These are phyloP conservation scores for Ailurus styani DNA, from an alignment of 2,113 vertebrate genomes.

Conservation along the genomic window DNA sequence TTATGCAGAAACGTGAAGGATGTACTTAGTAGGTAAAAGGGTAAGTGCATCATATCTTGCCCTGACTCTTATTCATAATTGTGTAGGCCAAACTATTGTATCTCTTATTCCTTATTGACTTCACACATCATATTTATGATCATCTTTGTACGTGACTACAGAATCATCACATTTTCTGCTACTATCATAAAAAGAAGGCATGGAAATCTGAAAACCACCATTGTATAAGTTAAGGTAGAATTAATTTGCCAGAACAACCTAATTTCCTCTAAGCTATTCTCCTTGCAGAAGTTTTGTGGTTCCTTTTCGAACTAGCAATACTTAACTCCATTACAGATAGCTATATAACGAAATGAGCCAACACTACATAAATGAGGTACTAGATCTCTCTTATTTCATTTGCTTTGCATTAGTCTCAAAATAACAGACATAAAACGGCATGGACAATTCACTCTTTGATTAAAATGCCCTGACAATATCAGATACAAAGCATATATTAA, in stretches of 20 bases:
- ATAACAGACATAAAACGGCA: neutral
- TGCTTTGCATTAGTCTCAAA: conserved; percentile 23
- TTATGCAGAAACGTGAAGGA: neutral
- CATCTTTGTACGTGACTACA: neutral
- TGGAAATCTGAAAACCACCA: neutral
- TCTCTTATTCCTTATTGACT: neutral
- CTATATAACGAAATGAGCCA: conserved; percentile 52
- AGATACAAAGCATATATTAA: neutral
- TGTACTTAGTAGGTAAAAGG: neutral
- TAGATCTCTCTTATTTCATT: neutral
- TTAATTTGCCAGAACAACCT: conserved; percentile 40
- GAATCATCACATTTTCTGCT: neutral
- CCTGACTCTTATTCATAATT: neutral
- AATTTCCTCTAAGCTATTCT: conserved; percentile 39
- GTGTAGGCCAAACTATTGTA: neutral
- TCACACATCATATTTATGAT: neutral
- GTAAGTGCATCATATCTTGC: neutral
- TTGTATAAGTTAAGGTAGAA: neutral
- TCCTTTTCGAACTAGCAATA: neutral
- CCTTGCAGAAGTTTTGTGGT: neutral
- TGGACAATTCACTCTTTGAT: conserved; percentile 6
- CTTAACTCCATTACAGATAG: conserved; percentile 23
- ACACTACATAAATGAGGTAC: neutral
- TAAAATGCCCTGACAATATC: neutral
- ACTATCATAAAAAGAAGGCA: neutral